Conservation (phyloP, 2,113 vertebrate species). For the Numida meleagris region DNA sequence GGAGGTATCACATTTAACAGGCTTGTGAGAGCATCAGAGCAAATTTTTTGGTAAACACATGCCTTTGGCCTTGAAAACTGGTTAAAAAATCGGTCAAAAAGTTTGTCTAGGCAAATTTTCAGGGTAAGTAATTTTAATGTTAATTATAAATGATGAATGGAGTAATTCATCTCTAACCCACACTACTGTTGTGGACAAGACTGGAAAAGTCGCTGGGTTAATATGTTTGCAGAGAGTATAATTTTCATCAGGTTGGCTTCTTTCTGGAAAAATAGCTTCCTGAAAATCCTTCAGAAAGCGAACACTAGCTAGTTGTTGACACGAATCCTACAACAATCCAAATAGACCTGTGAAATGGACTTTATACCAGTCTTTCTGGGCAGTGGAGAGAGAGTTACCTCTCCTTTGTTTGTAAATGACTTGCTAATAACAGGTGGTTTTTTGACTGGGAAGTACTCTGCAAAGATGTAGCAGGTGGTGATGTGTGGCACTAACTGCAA, state of each 20-base stretch:
- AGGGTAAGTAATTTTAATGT: not conserved
- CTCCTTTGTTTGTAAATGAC: not conserved
- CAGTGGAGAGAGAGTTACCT: not conserved
- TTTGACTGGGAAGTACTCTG: not conserved
- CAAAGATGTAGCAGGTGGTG: not conserved
- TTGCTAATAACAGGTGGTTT: not conserved
- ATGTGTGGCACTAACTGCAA: not conserved
- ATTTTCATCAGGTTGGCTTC: not conserved
- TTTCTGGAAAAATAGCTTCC: not conserved
- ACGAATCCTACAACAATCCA: not conserved
- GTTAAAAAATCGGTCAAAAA: not conserved
- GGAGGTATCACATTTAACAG: not conserved
- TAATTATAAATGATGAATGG: not conserved
- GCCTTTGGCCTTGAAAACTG: not conserved
- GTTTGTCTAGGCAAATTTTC: not conserved
- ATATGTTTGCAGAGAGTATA: not conserved
- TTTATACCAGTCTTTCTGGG: not conserved
- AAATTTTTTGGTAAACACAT: rapidly evolving
- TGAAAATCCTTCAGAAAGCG: not conserved
- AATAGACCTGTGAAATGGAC: not conserved
- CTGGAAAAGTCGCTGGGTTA: not conserved
- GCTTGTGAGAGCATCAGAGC: not conserved
- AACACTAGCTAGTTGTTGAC: not conserved
- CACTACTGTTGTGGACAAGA: not conserved
- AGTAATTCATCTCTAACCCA: not conserved